Base-by-base conservation (phyloP, 2,888 invertebrate species). In the Nudaria mundana region DNA sequence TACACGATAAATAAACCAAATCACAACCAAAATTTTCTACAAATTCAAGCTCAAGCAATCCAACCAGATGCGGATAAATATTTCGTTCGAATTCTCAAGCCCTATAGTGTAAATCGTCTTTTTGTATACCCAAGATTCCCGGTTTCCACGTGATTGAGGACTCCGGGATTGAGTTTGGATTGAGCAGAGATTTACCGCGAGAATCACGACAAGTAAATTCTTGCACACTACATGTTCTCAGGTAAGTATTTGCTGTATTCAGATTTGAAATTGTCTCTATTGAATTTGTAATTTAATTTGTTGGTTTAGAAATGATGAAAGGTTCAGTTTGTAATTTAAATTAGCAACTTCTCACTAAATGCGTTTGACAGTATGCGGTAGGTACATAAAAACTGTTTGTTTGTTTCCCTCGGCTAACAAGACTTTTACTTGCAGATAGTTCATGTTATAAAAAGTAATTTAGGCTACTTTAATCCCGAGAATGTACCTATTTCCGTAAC, bases 111-210 rank as follows among this genome's bases (percentile, higher is more conserved):
- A 56, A 56, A 58, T 55, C 50, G 47, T 41, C 42, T 30, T 37
- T 47, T 52, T 56, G 49, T 53, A 60, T 56, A 53, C 48, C 49
- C 52, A 59, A 62, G 60, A 61, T 64, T 58, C 58, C 59, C 64
- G 62, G 50, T 59, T 66, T 52, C 51, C 52, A 40, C 49, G 56
- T 67, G 73, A 75, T 74, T 74, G 75, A 74, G 66, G 58, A 65
- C 61, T 60, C 55, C 42, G 40, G 51, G 63, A 67, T 67, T 56
- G 57, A 54, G 60, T 54, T 47, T 43, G 67, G 71, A 68, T 72
- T 66, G 66, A 48, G 43, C 47, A 24, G 39, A 52, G 54, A 52
- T 59, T 59, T 56, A 39, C 48, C 33, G 25, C 31, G 47, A 40
- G 56, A 61, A 51, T 63, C 61, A 61, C 47, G 43, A 36, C 51